Percentiles rank a stretch among this genome's conserved stretches.
Evolutionary conservation across 2,113 vertebrate species (phyloP).

Genomic region (Aegithalos caudatus): DNA sequence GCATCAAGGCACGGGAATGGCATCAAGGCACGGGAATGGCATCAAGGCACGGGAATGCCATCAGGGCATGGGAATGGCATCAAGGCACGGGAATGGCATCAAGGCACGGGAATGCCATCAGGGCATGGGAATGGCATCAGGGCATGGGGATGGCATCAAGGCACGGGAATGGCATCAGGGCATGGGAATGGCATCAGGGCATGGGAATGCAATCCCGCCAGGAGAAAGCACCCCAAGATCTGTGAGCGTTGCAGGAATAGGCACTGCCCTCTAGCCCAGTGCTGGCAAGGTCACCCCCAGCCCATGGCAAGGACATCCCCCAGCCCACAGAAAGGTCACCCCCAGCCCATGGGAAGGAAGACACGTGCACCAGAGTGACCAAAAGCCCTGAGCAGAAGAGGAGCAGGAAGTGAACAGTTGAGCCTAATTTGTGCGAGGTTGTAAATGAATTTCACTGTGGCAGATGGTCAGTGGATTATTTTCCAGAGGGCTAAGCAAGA

Average conservation of each 20-base stretch:
- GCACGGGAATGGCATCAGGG: too few relatives aligned
- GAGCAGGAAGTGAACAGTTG: background rate
- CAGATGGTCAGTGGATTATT: constrained; percentile 58
- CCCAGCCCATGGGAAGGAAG: background rate
- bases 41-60: background rate
- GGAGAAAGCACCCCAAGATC: background rate
- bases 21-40: background rate
- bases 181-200: background rate
- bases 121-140: background rate
- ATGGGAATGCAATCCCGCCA: background rate
- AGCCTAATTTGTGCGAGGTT: background rate
- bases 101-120: too few relatives aligned
- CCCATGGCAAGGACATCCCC: background rate
- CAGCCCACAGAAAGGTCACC: background rate
- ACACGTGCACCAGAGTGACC: background rate
- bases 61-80: background rate
- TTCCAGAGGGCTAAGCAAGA: constrained; percentile 37
- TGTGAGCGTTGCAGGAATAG: background rate
- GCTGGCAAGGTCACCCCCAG: background rate
- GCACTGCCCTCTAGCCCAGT: background rate
- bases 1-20: background rate
- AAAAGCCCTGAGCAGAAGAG: background rate
- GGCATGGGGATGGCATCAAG: background rate
- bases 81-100: background rate
- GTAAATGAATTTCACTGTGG: background rate